Evolutionary conservation across 2,797 vertebrate species (phyloP), one percentile per base, ranked within the genome.

Genomic region (Falco cherrug): DNA sequence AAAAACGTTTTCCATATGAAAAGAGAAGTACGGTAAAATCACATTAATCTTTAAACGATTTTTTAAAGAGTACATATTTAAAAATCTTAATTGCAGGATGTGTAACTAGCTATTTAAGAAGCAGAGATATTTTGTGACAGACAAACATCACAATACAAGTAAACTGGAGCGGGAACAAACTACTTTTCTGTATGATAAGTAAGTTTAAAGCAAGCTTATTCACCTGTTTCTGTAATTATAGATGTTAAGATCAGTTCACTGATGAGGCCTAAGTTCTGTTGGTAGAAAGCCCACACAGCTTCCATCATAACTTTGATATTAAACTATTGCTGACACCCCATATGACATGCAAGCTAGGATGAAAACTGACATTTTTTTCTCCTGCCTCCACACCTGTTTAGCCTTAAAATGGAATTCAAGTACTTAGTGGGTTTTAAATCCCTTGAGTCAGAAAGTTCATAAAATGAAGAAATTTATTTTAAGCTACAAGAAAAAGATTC

Each of bases 361-460:
- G 63, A 92, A 95, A 87, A 84, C 12, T 35, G 73, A 18, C 25
- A 84, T 12, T 75, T 86, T 87, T 89, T 92, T 89, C 43, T 95
- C 14, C 69, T 89, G 31, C 48, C 81, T 94, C 85, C 76, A 81
- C 37, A 76, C 16, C 83, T 92, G 20, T 71, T 97, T 93, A 89
- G 61, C 90, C 60, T 95, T 84, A 93, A 96, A 94, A 91, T 78
- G 37, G 18, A 84, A 94, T 95, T 93, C 53, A 93, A 78, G 24
- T 64, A 77, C 24, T 75, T 10, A 84, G 70, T 69, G 43, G 18
- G 53, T 85, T 89, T 79, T 65, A 92, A 95, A 80, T 95, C 89
- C 29, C 56, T 92, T 7, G 18, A 95, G 63, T 78, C 53, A 81
- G 22, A 93, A 84, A 76, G 37, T 56, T 65, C 64, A 80, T 57